phyloP scores from a whole-genome alignment of 2,797 vertebrate genomes.

The Intellagama lesueurii region DNA sequence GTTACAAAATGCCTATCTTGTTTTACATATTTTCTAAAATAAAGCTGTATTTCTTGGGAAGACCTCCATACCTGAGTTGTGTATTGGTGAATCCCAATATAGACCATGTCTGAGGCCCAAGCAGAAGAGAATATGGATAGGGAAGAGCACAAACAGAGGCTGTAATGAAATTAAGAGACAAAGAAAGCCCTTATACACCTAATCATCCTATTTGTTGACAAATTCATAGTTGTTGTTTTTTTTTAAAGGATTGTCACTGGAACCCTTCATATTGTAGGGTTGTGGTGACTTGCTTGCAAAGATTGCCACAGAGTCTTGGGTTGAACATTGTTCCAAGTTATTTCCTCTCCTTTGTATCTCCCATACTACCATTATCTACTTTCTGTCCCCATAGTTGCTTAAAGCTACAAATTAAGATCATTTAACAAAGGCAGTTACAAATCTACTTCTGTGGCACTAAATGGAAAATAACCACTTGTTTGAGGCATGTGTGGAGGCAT shows the following conservation, averaged over 20 bases:
- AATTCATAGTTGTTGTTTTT: too few species aligned
- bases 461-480: neutral
- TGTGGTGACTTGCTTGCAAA: neutral
- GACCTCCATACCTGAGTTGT: neutral
- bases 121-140: neutral
- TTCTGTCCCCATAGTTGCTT: neutral
- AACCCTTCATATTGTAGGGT: neutral
- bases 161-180: neutral
- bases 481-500: neutral
- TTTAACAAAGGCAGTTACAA: neutral
- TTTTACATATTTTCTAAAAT: constrained; percentile 1
- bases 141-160: neutral
- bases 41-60: neutral
- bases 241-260: neutral
- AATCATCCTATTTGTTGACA: too few species aligned
- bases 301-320: neutral
- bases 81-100: neutral
- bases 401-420: neutral
- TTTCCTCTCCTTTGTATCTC: neutral
- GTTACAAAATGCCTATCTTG: neutral
- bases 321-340: neutral
- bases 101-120: neutral
- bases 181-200: neutral
- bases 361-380: neutral
- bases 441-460: neutral